phyloP scores from a whole-genome alignment of 2,888 invertebrate genomes.

The Synergus itoensis region DNA sequence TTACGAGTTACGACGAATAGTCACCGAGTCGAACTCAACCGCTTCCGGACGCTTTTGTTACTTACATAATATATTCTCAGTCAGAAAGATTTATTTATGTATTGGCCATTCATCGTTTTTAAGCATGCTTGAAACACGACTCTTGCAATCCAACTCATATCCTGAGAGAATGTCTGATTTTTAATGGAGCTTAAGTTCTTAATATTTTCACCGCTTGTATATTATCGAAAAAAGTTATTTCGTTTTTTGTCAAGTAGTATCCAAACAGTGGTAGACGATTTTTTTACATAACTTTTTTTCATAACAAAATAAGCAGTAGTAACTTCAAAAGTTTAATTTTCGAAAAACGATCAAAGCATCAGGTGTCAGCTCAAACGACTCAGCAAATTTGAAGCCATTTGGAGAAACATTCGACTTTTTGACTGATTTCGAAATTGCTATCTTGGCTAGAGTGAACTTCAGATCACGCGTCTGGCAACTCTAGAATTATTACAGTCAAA shows the following conservation, averaged over 20 bases:
- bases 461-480: constrained; percentile 49
- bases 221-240: too few relatives aligned
- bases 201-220: too few relatives aligned
- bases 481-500: constrained; percentile 56
- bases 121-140: background rate
- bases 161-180: background rate
- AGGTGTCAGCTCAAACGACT: too few relatives aligned
- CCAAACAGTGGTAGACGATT: too few relatives aligned
- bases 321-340: too few relatives aligned
- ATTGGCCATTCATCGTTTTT: background rate
- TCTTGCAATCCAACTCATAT: background rate
- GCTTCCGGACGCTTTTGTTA: constrained; percentile 53
- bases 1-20: constrained; percentile 58
- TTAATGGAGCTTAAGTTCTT: too few relatives aligned
- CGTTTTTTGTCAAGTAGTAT: too few relatives aligned
- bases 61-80: constrained; percentile 43
- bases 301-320: too few relatives aligned
- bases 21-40: constrained; percentile 50
- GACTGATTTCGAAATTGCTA: background rate
- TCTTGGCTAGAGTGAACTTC: background rate
- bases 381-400: background rate
- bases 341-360: too few relatives aligned
- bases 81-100: constrained; percentile 35
- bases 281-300: too few relatives aligned
- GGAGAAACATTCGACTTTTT: background rate